Evolutionary conservation across 2,888 invertebrate genomes (phyloP), one percentile per base, ranked within the genome.

Genomic region (Hirtodrosophila confusa): DNA sequence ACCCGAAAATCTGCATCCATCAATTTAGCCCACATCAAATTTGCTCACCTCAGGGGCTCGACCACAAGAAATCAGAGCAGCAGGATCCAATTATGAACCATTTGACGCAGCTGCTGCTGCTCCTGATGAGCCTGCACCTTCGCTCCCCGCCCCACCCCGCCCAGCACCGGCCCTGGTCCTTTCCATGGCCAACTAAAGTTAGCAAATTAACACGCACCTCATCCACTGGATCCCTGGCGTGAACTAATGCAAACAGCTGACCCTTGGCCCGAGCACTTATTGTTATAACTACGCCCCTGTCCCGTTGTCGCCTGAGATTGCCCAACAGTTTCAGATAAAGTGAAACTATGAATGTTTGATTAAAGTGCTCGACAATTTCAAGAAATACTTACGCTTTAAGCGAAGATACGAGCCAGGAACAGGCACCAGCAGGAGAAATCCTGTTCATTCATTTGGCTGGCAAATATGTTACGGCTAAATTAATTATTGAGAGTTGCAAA

Each of bases 291-390:
- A 58, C 47, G 31, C 23, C 36, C 9, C 24, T 17, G 31, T 23
- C n/a, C 12, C n/a, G 24, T 9, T 37, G 27, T 8, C 8, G 23
- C 27, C 24, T 7, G 29, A 10, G 29, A 27, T 50, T 41, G n/a
- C 45, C 47, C 40, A 44, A 29, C 83, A 71, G 57, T 68, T 83
- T 72, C 71, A 82, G 72, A 79, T 86, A 74, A 88, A 83, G 77
- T 86, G 54, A 73, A 82, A 82, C 82, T 86, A 82, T 82, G 82
- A 88, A 82, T 82, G 64, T 55, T 86, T 82, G 84, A 82, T 88
- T 86, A 79, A 67, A 86, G 83, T 64, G 73, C 71, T 50, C 24
- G 44, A 36, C 69, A 44, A 40, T 60, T 54, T 12, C 17, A 39
- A 48, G 48, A 48, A 69, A 27, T 43, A 39, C 27, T 41, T 40